phyloP scores from a whole-genome alignment of 2,888 invertebrate genomes.

The Dynastes grantii region DNA sequence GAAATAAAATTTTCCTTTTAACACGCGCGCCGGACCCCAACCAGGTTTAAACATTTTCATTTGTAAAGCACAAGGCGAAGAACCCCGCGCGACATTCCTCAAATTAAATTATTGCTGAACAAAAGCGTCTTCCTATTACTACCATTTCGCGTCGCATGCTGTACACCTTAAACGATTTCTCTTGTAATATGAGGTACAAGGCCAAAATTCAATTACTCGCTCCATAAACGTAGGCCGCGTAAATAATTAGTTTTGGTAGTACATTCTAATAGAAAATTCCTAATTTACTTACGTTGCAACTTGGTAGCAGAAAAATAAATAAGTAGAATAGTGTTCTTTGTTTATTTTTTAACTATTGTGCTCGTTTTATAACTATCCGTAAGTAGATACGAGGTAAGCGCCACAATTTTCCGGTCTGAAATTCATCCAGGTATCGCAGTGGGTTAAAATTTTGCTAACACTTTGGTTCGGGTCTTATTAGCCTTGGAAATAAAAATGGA shows the following conservation, averaged over 20 bases:
- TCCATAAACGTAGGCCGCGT: not conserved
- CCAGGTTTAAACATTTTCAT: slow-evolving; percentile 42
- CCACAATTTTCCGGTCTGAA: too few species aligned
- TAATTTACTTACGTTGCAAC: not conserved
- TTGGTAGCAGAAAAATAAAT: not conserved
- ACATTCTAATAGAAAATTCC: not conserved
- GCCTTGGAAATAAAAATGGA: too few species aligned
- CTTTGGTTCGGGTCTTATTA: too few species aligned
- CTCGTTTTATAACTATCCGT: too few species aligned
- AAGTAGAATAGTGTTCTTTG: not conserved
- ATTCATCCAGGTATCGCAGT: too few species aligned
- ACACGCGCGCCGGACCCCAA: slow-evolving; percentile 17
- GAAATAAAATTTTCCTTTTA: slow-evolving; percentile 39
- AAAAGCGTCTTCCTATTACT: slow-evolving; percentile 40
- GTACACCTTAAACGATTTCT: slow-evolving; percentile 26
- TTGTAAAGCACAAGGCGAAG: slow-evolving; percentile 39
- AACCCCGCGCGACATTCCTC: slow-evolving; percentile 29
- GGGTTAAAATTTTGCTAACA: too few species aligned
- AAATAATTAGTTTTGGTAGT: slow-evolving; percentile 16
- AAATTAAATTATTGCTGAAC: slow-evolving; percentile 42
- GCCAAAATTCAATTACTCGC: slow-evolving; percentile 29
- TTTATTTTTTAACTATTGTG: too few species aligned
- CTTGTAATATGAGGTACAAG: slow-evolving; percentile 10
- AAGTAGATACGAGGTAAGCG: too few species aligned
- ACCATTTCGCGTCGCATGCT: not conserved